Evolutionary conservation across 2,797 vertebrate species (phyloP), one percentile per base, ranked within the genome.

Genomic region (Zalophus californianus): DNA sequence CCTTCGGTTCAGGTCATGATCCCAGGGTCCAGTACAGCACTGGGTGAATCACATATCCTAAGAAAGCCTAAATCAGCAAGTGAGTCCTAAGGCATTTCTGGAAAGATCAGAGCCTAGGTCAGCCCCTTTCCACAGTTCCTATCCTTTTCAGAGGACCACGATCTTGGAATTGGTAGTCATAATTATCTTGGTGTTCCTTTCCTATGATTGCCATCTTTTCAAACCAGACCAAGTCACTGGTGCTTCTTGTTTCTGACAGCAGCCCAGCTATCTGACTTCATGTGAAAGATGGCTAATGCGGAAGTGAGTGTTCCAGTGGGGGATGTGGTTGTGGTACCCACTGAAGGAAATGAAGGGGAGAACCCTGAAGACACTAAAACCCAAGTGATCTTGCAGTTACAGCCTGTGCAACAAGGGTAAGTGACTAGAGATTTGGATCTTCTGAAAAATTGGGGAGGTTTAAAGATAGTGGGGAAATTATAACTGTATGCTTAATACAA

Each of bases 321-420:
- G 97, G 99, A 99, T 97, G 99, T 99, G 96, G 99, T 99, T 98
- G 99, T 99, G 96, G 98, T 99, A 96, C 99, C 99, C 98, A 99
- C 99, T 91, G 99, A 99, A 29, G 98, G 98, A 18, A 99, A 99
- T 82, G 99, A 99, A 98, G 99, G 98, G 72, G 99, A 99, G 92
- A 99, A 98, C 10, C 99, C 99, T 62, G 99, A 99, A 98, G 99
- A 99, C 52, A 99, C 98, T 95, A 99, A 99, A 98, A 99, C 99
- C 90, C 99, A 99, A 98, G 99, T 99, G 98, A 99, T 99, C 96
- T 96, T 99, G 97, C 99, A 99, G 98, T 99, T 99, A 80, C 99
- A 99, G 97, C 99, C 99, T 1, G 99, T 99, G 97, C 98, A 99
- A 70, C 99, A 99, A 68, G 99, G 99, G 99, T 99, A 99, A 99